Evolutionary conservation across 2,888 invertebrate genomes (phyloP), one percentile per base, ranked within the genome.

Genomic region (Phytoseiulus persimilis): DNA sequence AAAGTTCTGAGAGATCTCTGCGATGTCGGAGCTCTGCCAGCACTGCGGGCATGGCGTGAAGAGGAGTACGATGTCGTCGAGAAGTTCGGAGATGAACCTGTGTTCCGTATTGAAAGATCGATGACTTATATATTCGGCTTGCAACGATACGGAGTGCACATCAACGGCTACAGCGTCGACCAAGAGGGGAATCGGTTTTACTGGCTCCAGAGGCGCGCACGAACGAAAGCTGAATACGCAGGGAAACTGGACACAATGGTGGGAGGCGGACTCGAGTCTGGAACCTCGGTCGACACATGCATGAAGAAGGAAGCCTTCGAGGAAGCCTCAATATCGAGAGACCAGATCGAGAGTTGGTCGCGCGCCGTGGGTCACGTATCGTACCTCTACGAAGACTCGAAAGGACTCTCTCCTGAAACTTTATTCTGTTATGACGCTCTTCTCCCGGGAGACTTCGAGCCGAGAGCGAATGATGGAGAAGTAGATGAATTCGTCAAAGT

Each of bases 351-450:
- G 23, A 3, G 28, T 23, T 65, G 23, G 28, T 14, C 65, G 5
- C 65, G 65, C 32, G 33, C 87, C 39, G 87, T 87, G 6, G 33
- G 87, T 45, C 45, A 45, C 33, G 87, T 87, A 0, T 39, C 87
- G 14, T 87, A 28, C 31, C 28, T 87, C 3, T 87, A 5, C 33
- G 87, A 87, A 39, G 87, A 87, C 39, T n/a, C 0, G 9, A 33
- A 39, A 33, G 87, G 87, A 6, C 2, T 87, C 0, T 18, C 32
- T 87, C 87, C 87, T 0, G 39, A 87, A 39, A 87, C 31, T 14
- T 33, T 45, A n/a, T 87, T 87, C 39, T 87, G 87, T 45, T 87
- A 87, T 31, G 87, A 87, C 23, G 87, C 87, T 5, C 32, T 33
- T 28, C 87, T 87, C n/a, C 87, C 87, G 33, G 39, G 6, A 23